Conservation (phyloP, 2,113 vertebrate species). For the Shinisaurus crocodilurus region DNA sequence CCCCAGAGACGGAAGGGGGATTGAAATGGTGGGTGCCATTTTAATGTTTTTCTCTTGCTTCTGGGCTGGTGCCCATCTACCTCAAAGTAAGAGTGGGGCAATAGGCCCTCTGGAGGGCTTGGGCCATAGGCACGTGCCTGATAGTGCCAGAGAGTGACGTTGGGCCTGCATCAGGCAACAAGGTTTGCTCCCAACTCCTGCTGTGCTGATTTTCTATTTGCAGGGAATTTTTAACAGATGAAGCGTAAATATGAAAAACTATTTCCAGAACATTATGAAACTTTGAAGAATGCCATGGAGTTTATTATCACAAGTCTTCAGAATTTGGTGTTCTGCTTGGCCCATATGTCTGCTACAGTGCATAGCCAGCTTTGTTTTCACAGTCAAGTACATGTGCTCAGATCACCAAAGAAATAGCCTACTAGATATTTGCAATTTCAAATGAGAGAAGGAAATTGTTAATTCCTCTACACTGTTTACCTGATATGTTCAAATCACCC, state of each 20-base stretch:
- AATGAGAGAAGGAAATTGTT: neutral
- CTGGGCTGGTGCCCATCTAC: too few relatives aligned
- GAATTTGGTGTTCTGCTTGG: neutral
- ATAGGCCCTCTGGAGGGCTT: too few relatives aligned
- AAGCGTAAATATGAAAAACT: too few relatives aligned
- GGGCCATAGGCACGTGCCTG: too few relatives aligned
- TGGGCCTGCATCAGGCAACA: neutral
- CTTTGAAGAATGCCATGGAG: neutral
- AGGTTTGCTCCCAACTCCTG: neutral
- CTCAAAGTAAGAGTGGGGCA: too few relatives aligned
- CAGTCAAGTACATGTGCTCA: neutral
- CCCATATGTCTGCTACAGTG: neutral
- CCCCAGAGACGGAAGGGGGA: too few relatives aligned
- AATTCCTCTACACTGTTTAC: neutral
- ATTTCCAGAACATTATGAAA: constrained; percentile 13
- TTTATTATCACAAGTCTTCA: neutral
- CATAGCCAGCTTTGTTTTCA: neutral
- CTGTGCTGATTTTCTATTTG: too few relatives aligned
- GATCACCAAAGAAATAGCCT: constrained; percentile 4
- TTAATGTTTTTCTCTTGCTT: too few relatives aligned
- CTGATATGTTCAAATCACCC: neutral
- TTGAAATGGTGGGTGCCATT: too few relatives aligned
- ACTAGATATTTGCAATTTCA: neutral
- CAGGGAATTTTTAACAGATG: too few relatives aligned
- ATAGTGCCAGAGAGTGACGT: too few relatives aligned